Evolutionary conservation across 2,113 vertebrate species (phyloP), one percentile per base, ranked within the genome.

Genomic region (Thalassoma bifasciatum): DNA sequence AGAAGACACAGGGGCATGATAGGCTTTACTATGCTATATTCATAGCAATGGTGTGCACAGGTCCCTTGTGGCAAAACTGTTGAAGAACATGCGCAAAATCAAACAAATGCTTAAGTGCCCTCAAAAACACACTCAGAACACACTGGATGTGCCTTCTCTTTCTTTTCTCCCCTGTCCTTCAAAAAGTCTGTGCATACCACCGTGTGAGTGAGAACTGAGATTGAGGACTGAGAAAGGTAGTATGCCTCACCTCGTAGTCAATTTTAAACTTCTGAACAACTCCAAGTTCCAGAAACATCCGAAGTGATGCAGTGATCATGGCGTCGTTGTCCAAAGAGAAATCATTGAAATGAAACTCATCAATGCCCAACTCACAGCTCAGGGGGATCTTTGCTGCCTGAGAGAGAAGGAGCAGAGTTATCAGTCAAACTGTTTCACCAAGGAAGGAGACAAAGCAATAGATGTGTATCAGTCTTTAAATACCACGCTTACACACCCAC

Each of bases 201-300:
- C n/a, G n/a, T n/a, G n/a, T n/a, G n/a, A n/a, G n/a, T n/a, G n/a
- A n/a, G n/a, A n/a, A n/a, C n/a, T n/a, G n/a, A 47, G 10, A 47
- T 19, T 8, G 12, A 47, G 5, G 23, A 63, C 10, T 10, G 30
- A 49, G 10, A 65, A 60, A 34, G 59, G 24, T 30, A 26, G 10
- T 17, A n/a, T 44, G 6, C 37, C 82, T 89, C 65, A 94, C 94
- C 86, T 94, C 93, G 56, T 94, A 95, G 88, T 95, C 94, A 51
- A 95, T 94, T 89, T 94, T 94, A 82, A 95, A 95, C 81, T 93
- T 94, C 71, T 95, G 94, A 46, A 94, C 92, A 0, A 87, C 93
- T 19, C 92, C 93, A 4, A 95, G 93, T 79, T 95, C 94, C 76
- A 92, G 77, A 86, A 95, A 95, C 94, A 95, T 95, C 66, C 94